Evolutionary conservation across 2,797 vertebrate genomes (phyloP), one percentile per base, ranked within the genome.

Genomic region (Sylvilagus floridanus): DNA sequence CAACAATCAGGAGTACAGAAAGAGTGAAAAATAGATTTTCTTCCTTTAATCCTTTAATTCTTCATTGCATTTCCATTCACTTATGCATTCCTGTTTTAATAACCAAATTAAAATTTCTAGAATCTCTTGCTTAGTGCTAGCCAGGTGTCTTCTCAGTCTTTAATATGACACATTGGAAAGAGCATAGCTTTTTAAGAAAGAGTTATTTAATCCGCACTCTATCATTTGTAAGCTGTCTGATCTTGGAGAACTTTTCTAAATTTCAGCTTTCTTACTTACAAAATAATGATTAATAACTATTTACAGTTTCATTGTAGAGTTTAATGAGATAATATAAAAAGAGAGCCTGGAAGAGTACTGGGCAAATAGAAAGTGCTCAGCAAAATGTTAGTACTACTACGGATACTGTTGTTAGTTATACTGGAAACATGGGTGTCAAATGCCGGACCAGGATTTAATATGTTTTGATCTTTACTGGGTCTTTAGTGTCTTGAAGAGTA

Each of bases 11-110:
- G 93, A 88, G n/a, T 68, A 92, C 17, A 68, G 9, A 69, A 95
- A 37, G 42, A 91, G 42, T 71, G n/a, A 92, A 92, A 97, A 84
- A 65, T 60, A 84, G 17, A 57, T 63, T 81, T 95, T 86, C 2
- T 96, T 60, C 69, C 22, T 94, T 93, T 50, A 95, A 78, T n/a
- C 3, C 4, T 72, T 88, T 90, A 68, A 78, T 82, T 91, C n/a
- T 12, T 75, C 79, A 30, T 35, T 82, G 4, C 22, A 37, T 92
- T 95, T 88, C 68, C 2, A 14, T 50, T 91, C 63, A 62, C 21
- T 90, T n/a, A 26, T n/a, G 21, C 6, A n/a, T 83, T 92, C 62
- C 13, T 72, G 28, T 95, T 87, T 85, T 76, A 71, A 82, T 79
- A 82, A 28, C 22, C 42, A 71, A 86, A 30, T 81, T 84, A 63